Percentiles rank a stretch among this genome's conserved stretches.
Conservation (phyloP, 2,113 vertebrate genomes). For the Catharus bicknelli region DNA sequence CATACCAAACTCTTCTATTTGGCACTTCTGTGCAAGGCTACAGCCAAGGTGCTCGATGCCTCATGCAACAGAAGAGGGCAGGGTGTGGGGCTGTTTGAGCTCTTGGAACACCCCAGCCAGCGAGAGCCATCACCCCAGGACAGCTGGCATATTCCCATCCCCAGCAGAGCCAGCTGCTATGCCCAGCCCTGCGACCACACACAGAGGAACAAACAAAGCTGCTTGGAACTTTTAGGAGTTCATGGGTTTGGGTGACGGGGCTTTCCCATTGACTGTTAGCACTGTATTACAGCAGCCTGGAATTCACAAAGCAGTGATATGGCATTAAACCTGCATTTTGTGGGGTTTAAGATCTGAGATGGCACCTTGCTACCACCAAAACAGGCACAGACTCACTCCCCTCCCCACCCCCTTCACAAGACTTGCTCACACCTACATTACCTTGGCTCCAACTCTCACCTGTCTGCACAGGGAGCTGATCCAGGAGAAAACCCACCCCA, state of each 20-base stretch:
- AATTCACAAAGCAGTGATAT: rapidly evolving
- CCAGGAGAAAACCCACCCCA: neutral
- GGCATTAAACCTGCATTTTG: neutral
- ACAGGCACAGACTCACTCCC: rapidly evolving
- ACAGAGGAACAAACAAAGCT: neutral
- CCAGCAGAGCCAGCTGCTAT: neutral
- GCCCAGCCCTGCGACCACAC: neutral
- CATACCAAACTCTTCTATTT: neutral
- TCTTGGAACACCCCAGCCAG: neutral
- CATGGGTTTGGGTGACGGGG: rapidly evolving
- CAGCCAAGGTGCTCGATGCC: neutral
- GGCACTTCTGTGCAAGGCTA: neutral
- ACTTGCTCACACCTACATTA: neutral
- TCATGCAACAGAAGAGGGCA: rapidly evolving
- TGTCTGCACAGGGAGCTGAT: neutral
- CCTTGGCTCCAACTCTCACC: neutral
- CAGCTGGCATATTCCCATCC: neutral
- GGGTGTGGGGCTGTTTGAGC: neutral
- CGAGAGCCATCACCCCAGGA: rapidly evolving
- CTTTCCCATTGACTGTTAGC: neutral
- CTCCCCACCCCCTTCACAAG: neutral
- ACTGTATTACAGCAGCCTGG: neutral
- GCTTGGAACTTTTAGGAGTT: neutral
- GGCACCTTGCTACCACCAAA: neutral
- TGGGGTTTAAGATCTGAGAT: neutral